Base-by-base conservation (phyloP, 2,888 invertebrate species). In the Dexiosoma caninum region DNA sequence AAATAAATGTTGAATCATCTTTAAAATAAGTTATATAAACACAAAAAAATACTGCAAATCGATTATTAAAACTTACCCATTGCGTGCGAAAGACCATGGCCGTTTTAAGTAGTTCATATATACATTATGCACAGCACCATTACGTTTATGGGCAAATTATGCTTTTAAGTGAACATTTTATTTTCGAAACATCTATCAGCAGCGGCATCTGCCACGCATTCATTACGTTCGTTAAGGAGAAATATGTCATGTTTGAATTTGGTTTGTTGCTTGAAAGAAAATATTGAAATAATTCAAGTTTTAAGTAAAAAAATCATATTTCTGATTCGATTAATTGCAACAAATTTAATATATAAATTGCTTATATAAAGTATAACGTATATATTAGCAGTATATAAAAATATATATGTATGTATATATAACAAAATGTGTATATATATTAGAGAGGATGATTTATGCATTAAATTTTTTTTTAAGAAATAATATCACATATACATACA, bases 201-300 rank as follows among this genome's bases (percentile, higher is more conserved):
- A 57, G 77, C 77, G 57, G 64, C 64, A 55, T 71, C 77, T 70
- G 77, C 70, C 77, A 78, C 69, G 55, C 57, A 71, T 46, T 42
- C 57, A 71, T 46, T 42, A 70, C 46, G 64, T 66, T 64, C 64
- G 57, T 67, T 67, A 59, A 75, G 40, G 67, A 67, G 75, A 75
- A 71, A 57, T 71, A 49, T 77, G 55, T 78, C 70, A 71, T 78
- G 77, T 71, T 78, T 71, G 70, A 57, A 69, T 44, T 76, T 77
- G 55, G 70, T 14, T 77, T 77, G 77, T 78, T 78, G 77, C 77
- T 78, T 78, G 77, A 78, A 78, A 78, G 77, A 78, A 78, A 78
- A 78, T 78, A 78, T 78, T 78, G 77, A 78, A 78, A 71, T 66
- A 78, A 49, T 78, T 71, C 64, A 78, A 71, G 64, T 78, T 78